These are phyloP conservation scores for Cosmopolites sordidus DNA, from an alignment of 2,888 invertebrate genomes.

Conservation along the genomic window DNA sequence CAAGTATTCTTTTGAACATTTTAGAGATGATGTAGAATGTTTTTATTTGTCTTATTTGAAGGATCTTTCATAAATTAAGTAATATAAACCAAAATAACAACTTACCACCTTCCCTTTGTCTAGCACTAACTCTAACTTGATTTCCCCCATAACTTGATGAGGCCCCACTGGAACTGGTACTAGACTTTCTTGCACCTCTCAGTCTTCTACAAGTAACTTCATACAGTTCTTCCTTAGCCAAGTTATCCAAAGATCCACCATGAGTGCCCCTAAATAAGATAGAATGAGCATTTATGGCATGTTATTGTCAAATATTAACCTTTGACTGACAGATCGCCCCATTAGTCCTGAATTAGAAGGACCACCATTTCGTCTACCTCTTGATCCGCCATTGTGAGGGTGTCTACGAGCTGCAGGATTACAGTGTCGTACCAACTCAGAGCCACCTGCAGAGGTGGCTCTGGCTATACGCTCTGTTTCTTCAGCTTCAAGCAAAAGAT, in stretches of 20 bases:
- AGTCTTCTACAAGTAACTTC: constrained; percentile 36
- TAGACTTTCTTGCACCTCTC: constrained; percentile 28
- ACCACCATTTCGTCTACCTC: constrained; percentile 42
- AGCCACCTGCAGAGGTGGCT: constrained; percentile 52
- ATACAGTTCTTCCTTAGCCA: constrained; percentile 51
- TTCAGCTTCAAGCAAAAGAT: constrained; percentile 72
- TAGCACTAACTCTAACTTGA: constrained; percentile 44
- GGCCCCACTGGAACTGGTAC: constrained; percentile 22
- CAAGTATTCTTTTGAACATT: too few relatives aligned
- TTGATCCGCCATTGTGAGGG: constrained; percentile 42
- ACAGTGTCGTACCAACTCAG: constrained; percentile 46
- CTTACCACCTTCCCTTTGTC: constrained; percentile 61
- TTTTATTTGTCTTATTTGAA: too few relatives aligned
- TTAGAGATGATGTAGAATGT: too few relatives aligned
- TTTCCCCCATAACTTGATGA: constrained; percentile 25
- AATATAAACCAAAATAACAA: constrained; percentile 8
- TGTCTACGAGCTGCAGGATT: constrained; percentile 46
- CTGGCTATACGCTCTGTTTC: constrained; percentile 64
- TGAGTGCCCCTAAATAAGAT: constrained; percentile 48
- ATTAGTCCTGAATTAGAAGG: constrained; percentile 36
- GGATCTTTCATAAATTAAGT: too few relatives aligned
- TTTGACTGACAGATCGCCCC: constrained; percentile 42
- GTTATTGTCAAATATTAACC: constrained; percentile 29
- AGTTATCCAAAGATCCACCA: constrained; percentile 57
- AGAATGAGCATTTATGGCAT: too few relatives aligned